Base-by-base conservation (phyloP, 2,113 vertebrate species). In the Lipophrys pholis region DNA sequence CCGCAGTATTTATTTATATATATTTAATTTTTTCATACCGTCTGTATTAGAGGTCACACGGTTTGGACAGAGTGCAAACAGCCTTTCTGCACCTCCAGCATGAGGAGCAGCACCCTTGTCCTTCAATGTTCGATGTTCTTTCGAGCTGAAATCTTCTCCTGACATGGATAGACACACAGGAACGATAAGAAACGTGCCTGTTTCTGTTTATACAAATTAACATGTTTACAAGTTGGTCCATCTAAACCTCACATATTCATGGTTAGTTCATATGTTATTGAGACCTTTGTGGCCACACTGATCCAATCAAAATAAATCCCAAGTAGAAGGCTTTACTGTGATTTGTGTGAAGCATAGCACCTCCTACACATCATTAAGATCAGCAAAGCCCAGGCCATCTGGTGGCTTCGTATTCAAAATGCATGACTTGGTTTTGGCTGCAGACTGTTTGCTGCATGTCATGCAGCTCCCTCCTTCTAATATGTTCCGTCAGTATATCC, bases 361-460 rank as follows among this genome's bases (percentile, higher is more conserved):
- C 76, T 71, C 76, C 51, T 53, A 66, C 68, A 78, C 54, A 66
- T 72, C 68, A 78, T 72, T 66, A 78, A 78, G 55, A 66, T 60
- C 59, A 64, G 74, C 61, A 51, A 78, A 72, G 59, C 51, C 50
- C 10, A 10, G 55, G 59, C 59, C 65, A 80, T 69, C 78, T 80
- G 78, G 58, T 69, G 65, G 46, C 49, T 21, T 59, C 52, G 41
- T 65, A 59, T 42, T 74, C 69, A 58, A 74, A 54, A 80, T 64
- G 65, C 55, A 72, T 78, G 61, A 61, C 38, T 65, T 59, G 41
- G 60, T 40, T 72, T 51, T 54, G 53, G 52, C n/a, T 54, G 54
- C 14, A 46, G 57, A 69, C 58, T 43, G 21, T 35, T 36, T 43
- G 59, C 9, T 60, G 30, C 55, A 67, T 51, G 17, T 21, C 36